Percentiles rank a stretch among this genome's conserved stretches.
Evolutionary conservation across 2,113 vertebrate genomes (phyloP).

Genomic region (Poeciliopsis prolifica): DNA sequence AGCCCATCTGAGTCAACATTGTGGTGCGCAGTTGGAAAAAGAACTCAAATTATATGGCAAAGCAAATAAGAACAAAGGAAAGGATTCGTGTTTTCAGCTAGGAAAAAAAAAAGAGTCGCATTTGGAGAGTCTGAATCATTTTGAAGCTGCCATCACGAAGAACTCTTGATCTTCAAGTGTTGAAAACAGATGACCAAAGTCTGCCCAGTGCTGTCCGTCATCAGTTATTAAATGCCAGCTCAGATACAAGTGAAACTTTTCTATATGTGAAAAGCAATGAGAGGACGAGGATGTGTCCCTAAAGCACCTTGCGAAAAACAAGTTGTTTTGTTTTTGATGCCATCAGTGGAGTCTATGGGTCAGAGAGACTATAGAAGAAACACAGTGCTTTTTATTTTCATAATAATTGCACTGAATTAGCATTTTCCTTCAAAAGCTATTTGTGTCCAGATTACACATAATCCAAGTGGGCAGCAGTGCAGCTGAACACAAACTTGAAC

Average conservation of each 20-base stretch:
- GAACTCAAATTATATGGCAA: constrained; percentile 14
- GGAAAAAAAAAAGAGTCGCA: constrained; percentile 27
- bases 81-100: constrained; percentile 12
- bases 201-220: constrained; percentile 44
- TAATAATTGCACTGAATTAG: constrained; percentile 50
- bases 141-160: constrained; percentile 27
- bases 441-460: constrained; percentile 29
- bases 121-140: constrained; percentile 39
- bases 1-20: constrained; percentile 6
- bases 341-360: neutral
- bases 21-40: neutral
- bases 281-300: neutral
- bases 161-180: constrained; percentile 31
- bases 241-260: constrained; percentile 14
- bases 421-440: constrained; percentile 43
- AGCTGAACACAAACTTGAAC: constrained; percentile 38
- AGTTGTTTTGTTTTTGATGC: constrained; percentile 5
- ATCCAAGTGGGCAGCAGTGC: constrained; percentile 36
- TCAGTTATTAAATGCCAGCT: constrained; percentile 36
- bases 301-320: constrained; percentile 14
- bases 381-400: constrained; percentile 7
- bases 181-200: constrained; percentile 49
- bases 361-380: constrained; percentile 6
- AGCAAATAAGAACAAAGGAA: constrained; percentile 22
- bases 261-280: too few relatives aligned